Conservation (phyloP, 2,888 invertebrate species). For the Apoda limacodes region DNA sequence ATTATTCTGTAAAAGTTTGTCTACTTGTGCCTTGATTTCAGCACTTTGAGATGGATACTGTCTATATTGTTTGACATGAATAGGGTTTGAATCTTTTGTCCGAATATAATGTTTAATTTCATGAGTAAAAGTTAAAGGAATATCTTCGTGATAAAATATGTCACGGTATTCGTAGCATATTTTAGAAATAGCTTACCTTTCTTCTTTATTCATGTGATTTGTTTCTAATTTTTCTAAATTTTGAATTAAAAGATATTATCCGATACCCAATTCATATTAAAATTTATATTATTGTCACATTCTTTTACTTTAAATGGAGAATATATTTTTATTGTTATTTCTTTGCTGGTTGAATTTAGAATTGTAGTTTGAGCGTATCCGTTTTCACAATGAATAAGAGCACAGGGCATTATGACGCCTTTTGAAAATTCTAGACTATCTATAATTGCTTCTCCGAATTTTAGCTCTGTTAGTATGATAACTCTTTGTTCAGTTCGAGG, state of each 20-base stretch:
- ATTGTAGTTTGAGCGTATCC: slow-evolving; percentile 11
- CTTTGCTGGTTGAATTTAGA: slow-evolving; percentile 8
- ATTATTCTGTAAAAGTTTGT: slow-evolving; percentile 23
- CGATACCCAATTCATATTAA: slow-evolving; percentile 2
- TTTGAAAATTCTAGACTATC: slow-evolving; percentile 9
- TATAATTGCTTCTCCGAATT: slow-evolving; percentile 9
- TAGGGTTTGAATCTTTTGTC: slow-evolving; percentile 5
- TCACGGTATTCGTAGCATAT: slow-evolving; percentile 2
- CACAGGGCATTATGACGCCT: slow-evolving; percentile 12
- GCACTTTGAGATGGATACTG: slow-evolving; percentile 20
- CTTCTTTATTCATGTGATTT: slow-evolving; percentile 17
- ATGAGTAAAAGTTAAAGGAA: slow-evolving; percentile 5
- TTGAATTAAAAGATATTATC: slow-evolving; percentile 5
- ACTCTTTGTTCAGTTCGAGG: slow-evolving; percentile 9
- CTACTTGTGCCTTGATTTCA: slow-evolving; percentile 17
- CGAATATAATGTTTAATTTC: slow-evolving; percentile 4
- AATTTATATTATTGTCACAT: slow-evolving; percentile 2
- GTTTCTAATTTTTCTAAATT: slow-evolving; percentile 12
- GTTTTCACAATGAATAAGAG: slow-evolving; percentile 11
- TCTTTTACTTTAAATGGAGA: no score
- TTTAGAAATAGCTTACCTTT: slow-evolving; percentile 1
- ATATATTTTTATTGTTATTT: slow-evolving; percentile 3
- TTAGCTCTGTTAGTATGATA: slow-evolving; percentile 3
- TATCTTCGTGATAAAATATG: slow-evolving; percentile 4
- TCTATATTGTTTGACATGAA: slow-evolving; percentile 28